Percentiles rank a stretch among this genome's conserved stretches.
phyloP scores from a whole-genome alignment of 2,113 vertebrate species.

The Bos indicus region DNA sequence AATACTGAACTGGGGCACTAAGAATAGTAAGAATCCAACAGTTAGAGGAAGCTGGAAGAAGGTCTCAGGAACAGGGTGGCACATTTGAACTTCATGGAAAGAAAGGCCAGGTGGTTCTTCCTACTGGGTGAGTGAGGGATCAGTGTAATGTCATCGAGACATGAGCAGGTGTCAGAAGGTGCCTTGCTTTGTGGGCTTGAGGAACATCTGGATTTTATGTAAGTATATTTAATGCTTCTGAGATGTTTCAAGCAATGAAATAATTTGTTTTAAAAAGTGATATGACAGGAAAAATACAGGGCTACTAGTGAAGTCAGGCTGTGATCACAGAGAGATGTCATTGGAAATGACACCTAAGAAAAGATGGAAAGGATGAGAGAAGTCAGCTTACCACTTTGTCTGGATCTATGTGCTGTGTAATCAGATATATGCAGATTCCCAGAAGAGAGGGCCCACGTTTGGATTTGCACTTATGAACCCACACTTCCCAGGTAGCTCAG shows the following conservation, averaged over 20 bases:
- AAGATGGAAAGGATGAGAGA: not conserved
- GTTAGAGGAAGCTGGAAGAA: not conserved
- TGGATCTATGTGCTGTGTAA: not conserved
- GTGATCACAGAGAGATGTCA: not conserved
- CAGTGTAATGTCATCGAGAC: not conserved
- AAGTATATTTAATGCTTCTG: not conserved
- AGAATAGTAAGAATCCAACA: not conserved
- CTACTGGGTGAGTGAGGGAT: not conserved
- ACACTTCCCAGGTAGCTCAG: not conserved
- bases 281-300: not conserved
- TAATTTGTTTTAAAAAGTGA: not conserved
- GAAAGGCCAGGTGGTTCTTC: not conserved
- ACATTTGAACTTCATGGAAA: not conserved
- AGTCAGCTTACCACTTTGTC: not conserved
- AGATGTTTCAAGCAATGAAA: not conserved
- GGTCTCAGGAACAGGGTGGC: not conserved
- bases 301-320: not conserved
- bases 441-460: not conserved
- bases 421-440: not conserved
- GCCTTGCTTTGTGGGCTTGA: not conserved
- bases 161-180: not conserved
- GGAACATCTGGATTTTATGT: not conserved
- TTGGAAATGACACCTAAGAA: not conserved
- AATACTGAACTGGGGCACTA: not conserved
- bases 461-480: not conserved